A percentile compares a stretch with the other conserved stretches of the same genome.
Conservation (phyloP, 2,113 vertebrate genomes). For the Clupea harengus region DNA sequence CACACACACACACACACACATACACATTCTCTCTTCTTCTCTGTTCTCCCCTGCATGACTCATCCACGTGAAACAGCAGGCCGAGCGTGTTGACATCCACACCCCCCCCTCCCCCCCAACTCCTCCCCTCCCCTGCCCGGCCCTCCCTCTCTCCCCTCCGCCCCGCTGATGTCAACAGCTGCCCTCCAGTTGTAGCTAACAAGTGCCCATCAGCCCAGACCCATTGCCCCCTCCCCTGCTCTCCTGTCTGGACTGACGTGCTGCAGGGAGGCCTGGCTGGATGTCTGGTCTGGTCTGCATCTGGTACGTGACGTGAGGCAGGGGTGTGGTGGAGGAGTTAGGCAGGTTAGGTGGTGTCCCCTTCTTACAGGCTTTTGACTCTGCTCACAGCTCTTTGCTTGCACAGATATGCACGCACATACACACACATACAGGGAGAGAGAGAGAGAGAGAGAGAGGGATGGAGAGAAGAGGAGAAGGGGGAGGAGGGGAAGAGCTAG, state of each 20-base stretch:
- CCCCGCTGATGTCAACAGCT: slow-evolving; percentile 20
- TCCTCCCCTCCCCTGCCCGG: slow-evolving; percentile 31
- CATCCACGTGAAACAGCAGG: not conserved
- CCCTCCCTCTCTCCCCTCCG: not conserved
- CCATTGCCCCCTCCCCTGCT: slow-evolving; percentile 23
- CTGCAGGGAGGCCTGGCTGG: slow-evolving; percentile 10
- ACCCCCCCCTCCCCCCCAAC: slow-evolving; percentile 30
- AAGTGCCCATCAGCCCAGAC: slow-evolving; percentile 37
- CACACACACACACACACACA: too few species aligned
- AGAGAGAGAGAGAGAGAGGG: not conserved
- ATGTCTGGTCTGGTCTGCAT: not conserved
- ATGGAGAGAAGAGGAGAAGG: not conserved
- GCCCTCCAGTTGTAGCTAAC: slow-evolving; percentile 33
- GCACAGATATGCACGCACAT: not conserved
- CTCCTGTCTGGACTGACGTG: slow-evolving; percentile 50
- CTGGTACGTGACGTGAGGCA: too few species aligned
- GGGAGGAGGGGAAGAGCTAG: not conserved
- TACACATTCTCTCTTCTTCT: slow-evolving; percentile 59
- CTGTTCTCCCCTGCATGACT: slow-evolving; percentile 24
- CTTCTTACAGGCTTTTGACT: slow-evolving; percentile 5
- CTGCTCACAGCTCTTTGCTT: too few species aligned
- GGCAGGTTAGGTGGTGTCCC: not conserved
- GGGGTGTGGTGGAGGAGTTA: not conserved
- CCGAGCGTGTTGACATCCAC: slow-evolving; percentile 24
- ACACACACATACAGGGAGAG: not conserved